Percentiles rank a stretch among this genome's conserved stretches.
Evolutionary conservation across 2,797 vertebrate species (phyloP).

Genomic region (Neosalanx taihuensis): DNA sequence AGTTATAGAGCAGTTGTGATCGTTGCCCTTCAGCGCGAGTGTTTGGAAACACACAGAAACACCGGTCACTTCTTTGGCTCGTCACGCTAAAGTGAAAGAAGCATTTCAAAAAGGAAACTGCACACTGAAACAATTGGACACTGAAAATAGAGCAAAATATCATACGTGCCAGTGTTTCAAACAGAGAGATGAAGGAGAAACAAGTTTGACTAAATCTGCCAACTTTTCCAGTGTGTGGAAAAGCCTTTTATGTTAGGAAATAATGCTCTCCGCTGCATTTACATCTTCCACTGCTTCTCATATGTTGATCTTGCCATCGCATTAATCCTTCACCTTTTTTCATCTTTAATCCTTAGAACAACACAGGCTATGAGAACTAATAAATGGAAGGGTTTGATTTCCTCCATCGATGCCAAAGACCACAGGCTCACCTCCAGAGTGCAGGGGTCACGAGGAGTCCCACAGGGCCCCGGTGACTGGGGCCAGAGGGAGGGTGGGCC

Average conservation of each 20-base stretch:
- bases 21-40: slow-evolving; percentile 7
- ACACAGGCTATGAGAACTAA: slow-evolving; percentile 68
- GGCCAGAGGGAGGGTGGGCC: slow-evolving; percentile 30
- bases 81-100: slow-evolving; percentile 32
- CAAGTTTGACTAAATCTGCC: slow-evolving; percentile 22
- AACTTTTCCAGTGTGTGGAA: slow-evolving; percentile 40
- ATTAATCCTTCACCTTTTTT: slow-evolving; percentile 63
- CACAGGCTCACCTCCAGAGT: slow-evolving; percentile 66
- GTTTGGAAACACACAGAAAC: slow-evolving; percentile 26
- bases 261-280: slow-evolving; percentile 51
- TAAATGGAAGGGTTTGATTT: slow-evolving; percentile 73
- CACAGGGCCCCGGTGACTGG: slow-evolving; percentile 24
- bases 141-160: slow-evolving; percentile 39
- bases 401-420: slow-evolving; percentile 68
- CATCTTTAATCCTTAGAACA: slow-evolving; percentile 71
- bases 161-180: slow-evolving; percentile 28
- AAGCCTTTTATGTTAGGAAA: slow-evolving; percentile 61
- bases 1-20: slow-evolving; percentile 16
- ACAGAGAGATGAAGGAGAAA: slow-evolving; percentile 9
- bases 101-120: slow-evolving; percentile 37
- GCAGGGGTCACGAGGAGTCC: slow-evolving; percentile 52
- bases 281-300: slow-evolving; percentile 47
- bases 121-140: slow-evolving; percentile 30
- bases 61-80: slow-evolving; percentile 19
- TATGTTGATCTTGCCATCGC: slow-evolving; percentile 65